Evolutionary conservation across 2,888 invertebrate genomes (phyloP).

Genomic region (Drosophila siamana): DNA sequence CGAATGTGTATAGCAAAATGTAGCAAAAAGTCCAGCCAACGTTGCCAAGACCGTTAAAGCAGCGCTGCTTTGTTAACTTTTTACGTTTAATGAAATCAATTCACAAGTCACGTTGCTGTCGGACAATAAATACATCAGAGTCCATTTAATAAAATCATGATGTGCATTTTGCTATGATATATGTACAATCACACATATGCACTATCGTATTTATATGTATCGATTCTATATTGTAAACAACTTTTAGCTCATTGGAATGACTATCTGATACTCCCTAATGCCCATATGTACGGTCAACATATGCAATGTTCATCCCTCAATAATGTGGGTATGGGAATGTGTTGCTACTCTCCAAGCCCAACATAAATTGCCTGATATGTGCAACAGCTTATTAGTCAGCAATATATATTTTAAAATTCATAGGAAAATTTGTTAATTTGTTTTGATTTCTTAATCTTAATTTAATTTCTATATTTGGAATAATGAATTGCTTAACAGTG

Average conservation of each 20-base stretch:
- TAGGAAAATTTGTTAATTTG: too few relatives aligned
- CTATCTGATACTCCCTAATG: constrained; percentile 41
- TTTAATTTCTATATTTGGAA: too few relatives aligned
- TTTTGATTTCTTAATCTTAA: too few relatives aligned
- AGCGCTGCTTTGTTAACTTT: constrained; percentile 77
- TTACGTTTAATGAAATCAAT: constrained; percentile 84
- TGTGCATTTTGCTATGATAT: constrained; percentile 81
- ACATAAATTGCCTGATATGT: constrained; percentile 75
- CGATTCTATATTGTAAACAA: constrained; percentile 73
- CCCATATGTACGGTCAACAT: constrained; percentile 25
- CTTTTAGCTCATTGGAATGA: constrained; percentile 79
- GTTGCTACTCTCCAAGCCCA: constrained; percentile 34
- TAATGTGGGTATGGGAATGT: constrained; percentile 1
- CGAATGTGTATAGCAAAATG: constrained; percentile 52
- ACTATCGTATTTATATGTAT: constrained; percentile 48
- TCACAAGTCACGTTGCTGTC: constrained; percentile 84
- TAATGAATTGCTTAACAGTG: too few relatives aligned
- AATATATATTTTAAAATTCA: too few relatives aligned
- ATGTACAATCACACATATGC: constrained; percentile 30
- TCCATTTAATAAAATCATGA: constrained; percentile 85
- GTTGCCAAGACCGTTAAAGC: constrained; percentile 65
- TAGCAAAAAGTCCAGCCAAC: constrained; percentile 44
- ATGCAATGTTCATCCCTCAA: constrained; percentile 18
- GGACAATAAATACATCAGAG: constrained; percentile 85
- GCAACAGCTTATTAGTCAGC: constrained; percentile 46